Evolutionary conservation across 2,113 vertebrate species (phyloP).

Genomic region (Forbesichthys agassizii): DNA sequence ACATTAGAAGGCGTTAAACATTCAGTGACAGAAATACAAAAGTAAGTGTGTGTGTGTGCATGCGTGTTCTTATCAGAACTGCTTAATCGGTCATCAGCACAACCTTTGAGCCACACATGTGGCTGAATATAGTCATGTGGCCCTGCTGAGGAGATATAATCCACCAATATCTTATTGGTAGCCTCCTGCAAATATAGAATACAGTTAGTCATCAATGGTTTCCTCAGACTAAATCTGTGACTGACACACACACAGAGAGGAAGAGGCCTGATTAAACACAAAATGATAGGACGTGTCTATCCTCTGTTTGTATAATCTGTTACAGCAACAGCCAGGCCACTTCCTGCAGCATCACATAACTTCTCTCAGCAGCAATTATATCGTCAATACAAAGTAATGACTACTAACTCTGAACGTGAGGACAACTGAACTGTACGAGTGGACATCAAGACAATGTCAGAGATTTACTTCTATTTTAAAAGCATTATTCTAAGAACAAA

Average conservation of each 20-base stretch:
- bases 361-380: conserved; percentile 44
- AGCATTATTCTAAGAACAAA: conserved; percentile 34
- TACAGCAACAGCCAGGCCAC: conserved; percentile 3
- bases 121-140: conserved; percentile 20
- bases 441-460: conserved; percentile 20
- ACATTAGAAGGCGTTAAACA: conserved; percentile 22
- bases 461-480: conserved; percentile 60
- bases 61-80: conserved; percentile 25
- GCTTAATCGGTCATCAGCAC: conserved; percentile 46
- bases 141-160: conserved; percentile 1
- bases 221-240: conserved; percentile 17
- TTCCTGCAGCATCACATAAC: conserved; percentile 41
- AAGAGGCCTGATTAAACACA: conserved; percentile 24
- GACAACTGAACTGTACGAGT: conserved; percentile 30
- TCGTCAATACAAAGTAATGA: conserved; percentile 50
- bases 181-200: conserved; percentile 41
- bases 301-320: not conserved
- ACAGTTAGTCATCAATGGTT: not conserved
- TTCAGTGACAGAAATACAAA: conserved; percentile 7
- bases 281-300: conserved; percentile 15
- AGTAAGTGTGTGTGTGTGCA: conserved; percentile 6
- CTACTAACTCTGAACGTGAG: conserved; percentile 17
- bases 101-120: conserved; percentile 25
- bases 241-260: conserved; percentile 20
- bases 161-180: conserved; percentile 11